Evolutionary conservation across 2,888 invertebrate genomes (phyloP), one percentile per base, ranked within the genome.

Genomic region (Unio delphinus): DNA sequence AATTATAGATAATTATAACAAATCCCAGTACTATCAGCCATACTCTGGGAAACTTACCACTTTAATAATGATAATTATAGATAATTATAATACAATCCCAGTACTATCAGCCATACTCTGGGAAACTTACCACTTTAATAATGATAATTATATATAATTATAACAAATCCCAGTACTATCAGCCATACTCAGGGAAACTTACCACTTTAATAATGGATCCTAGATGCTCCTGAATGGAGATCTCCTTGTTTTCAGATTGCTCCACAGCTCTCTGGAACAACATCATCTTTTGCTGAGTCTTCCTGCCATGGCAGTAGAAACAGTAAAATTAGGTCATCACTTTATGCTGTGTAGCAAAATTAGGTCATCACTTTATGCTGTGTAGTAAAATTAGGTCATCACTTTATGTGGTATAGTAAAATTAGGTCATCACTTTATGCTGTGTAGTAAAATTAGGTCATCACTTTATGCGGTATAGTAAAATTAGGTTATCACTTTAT

Each of bases 131-230:
- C 81, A 87, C 79, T 82, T 82, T 85, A 58, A 89, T 85, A 34
- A 89, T 76, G 65, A 23, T 23, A 23, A 23, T 23, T 23, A 23
- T 0, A 45, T 3, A 45, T 45, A 45, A 45, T 45, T 45, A 45
- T 15, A 45, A 45, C 4, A 45, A 45, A 2, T 8, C 45, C 45
- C 11, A 45, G 45, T 45, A 11, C 45, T 45, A 15, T 45, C 45
- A 45, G 3, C 45, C 15, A 45, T 11, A 15, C 11, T 45, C 15
- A 15, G 45, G 45, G 15, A 20, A 45, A 78, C 83, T 61, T 70
- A 85, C 88, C 81, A 87, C 79, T 82, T 82, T 85, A 58, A 89
- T 85, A 34, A 89, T 76, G 65, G 78, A 84, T 30, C 82, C 81
- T 61, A 89, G 80, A 54, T 88, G 86, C 26, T 86, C 83, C 65